Evolutionary conservation across 2,797 vertebrate genomes (phyloP).

Genomic region (Todus mexicanus): DNA sequence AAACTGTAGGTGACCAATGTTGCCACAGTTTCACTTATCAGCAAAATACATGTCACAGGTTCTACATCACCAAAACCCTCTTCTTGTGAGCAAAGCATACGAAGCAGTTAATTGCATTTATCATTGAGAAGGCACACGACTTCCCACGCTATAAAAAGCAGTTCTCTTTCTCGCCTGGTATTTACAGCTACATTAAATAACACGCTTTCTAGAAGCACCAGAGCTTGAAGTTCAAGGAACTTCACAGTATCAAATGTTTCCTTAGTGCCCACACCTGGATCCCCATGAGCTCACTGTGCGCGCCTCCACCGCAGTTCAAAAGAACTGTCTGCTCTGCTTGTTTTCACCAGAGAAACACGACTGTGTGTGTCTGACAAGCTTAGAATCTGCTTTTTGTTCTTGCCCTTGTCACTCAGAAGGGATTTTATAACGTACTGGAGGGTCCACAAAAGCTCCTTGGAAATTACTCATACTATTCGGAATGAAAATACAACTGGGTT

Average conservation of each 20-base stretch:
- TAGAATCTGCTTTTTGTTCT: slow-evolving; percentile 65
- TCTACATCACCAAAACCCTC: neutral
- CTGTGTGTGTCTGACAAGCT: neutral
- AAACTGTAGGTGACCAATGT: fast-evolving
- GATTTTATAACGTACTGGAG: slow-evolving; percentile 48
- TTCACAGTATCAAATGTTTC: neutral
- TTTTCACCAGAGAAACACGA: slow-evolving; percentile 50
- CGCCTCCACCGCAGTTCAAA: slow-evolving; percentile 41
- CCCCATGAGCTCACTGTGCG: slow-evolving; percentile 36
- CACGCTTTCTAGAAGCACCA: neutral
- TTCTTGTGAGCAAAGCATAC: neutral
- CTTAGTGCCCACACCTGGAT: slow-evolving; percentile 63
- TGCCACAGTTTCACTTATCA: neutral
- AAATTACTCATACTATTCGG: neutral
- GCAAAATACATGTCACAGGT: neutral
- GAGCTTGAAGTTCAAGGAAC: neutral
- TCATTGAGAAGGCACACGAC: neutral
- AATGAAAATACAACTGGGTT: neutral
- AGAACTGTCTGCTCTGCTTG: slow-evolving; percentile 58
- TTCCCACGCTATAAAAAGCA: neutral
- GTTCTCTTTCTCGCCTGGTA: neutral
- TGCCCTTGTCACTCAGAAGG: slow-evolving; percentile 47
- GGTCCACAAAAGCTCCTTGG: slow-evolving; percentile 7
- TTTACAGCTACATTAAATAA: neutral
- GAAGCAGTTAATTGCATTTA: neutral